These are phyloP conservation scores for Julus scandinavius DNA, from an alignment of 2,888 invertebrate species.

Conservation along the genomic window DNA sequence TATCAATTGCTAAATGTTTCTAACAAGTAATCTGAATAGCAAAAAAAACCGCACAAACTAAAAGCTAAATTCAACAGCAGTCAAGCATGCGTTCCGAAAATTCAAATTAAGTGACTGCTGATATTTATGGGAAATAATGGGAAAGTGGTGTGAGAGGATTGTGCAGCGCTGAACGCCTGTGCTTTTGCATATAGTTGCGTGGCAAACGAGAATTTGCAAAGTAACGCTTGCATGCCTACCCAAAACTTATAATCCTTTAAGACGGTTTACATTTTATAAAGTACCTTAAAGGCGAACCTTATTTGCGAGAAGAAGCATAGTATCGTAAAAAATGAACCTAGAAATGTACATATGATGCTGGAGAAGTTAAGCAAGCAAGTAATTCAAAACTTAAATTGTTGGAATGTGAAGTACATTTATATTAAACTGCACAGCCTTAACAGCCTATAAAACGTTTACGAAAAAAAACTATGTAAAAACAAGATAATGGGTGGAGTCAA, in stretches of 20 bases:
- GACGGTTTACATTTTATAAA: background rate
- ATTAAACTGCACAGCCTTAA: too few species aligned
- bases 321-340: background rate
- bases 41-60: background rate
- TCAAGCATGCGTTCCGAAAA: conserved; percentile 43
- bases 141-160: background rate
- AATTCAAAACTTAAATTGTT: background rate
- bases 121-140: conserved; percentile 36
- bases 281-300: background rate
- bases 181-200: background rate
- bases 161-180: background rate
- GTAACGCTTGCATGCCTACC: conserved; percentile 26
- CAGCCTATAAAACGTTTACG: too few species aligned
- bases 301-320: background rate
- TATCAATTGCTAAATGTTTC: background rate
- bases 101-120: conserved; percentile 46
- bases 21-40: conserved; percentile 4
- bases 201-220: background rate
- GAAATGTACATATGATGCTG: background rate
- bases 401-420: background rate
- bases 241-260: conserved; percentile 23
- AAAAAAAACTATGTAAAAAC: too few species aligned
- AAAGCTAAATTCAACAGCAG: conserved; percentile 43
- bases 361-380: background rate
- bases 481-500: too few species aligned